Conservation (phyloP, 2,888 invertebrate species). For the Alviniconcha strummeri region DNA sequence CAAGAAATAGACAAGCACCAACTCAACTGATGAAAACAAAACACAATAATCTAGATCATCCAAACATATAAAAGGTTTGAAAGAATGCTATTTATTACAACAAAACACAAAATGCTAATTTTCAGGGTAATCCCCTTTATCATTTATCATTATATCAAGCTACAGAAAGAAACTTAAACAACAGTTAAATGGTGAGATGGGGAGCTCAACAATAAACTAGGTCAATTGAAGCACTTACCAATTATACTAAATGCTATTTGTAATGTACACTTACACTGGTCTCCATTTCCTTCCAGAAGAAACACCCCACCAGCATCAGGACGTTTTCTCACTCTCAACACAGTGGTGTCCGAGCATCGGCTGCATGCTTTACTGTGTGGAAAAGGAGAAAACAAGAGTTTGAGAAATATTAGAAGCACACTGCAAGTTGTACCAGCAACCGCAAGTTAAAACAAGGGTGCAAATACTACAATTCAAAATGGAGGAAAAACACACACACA, state of each 20-base stretch:
- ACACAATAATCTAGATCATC: too few relatives aligned
- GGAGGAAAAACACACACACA: background rate
- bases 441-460: background rate
- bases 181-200: background rate
- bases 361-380: conserved; percentile 6
- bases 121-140: background rate
- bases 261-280: background rate
- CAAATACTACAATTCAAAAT: background rate
- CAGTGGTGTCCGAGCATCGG: conserved; percentile 1
- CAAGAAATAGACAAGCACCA: too few relatives aligned
- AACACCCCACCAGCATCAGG: background rate
- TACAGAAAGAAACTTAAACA: background rate
- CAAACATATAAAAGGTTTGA: too few relatives aligned
- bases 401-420: too few relatives aligned
- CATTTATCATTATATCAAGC: background rate
- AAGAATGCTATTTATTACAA: too few relatives aligned
- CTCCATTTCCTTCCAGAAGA: conserved; percentile 1
- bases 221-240: background rate
- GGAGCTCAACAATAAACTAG: too few relatives aligned
- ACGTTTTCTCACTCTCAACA: background rate
- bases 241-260: background rate
- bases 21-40: too few relatives aligned
- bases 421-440: background rate
- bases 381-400: conserved; percentile 20
- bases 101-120: too few relatives aligned